Evolutionary conservation across 2,797 vertebrate species (phyloP).

Genomic region (Cirrhinus molitorella): DNA sequence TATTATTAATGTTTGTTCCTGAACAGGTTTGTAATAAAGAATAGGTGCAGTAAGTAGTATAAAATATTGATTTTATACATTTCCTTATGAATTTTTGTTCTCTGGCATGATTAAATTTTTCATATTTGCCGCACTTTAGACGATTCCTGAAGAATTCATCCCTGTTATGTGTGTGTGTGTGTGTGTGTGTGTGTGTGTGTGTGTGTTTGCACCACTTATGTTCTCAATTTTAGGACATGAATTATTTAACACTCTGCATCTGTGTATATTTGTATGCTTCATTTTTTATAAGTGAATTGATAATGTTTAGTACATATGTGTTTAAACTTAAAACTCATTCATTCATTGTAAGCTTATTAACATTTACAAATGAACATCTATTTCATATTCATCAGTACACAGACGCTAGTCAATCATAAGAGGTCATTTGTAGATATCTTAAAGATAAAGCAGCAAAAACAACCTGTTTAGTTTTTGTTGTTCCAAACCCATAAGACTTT

Average conservation of each 20-base stretch:
- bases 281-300: slow-evolving; percentile 21
- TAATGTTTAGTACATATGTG: slow-evolving; percentile 54
- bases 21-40: slow-evolving; percentile 98
- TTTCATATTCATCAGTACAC: not conserved
- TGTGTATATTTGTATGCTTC: slow-evolving; percentile 32
- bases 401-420: not conserved
- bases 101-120: slow-evolving; percentile 95
- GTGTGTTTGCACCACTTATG: slow-evolving; percentile 74
- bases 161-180: slow-evolving; percentile 74
- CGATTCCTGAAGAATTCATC: slow-evolving; percentile 80
- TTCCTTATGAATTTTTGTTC: slow-evolving; percentile 98
- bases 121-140: slow-evolving; percentile 89
- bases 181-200: no score
- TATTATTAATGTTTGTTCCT: slow-evolving; percentile 94
- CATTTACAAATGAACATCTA: not conserved
- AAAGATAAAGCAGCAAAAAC: slow-evolving; percentile 56
- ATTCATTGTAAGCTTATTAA: no score
- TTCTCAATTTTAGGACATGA: slow-evolving; percentile 75
- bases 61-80: slow-evolving; percentile 99
- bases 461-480: not conserved
- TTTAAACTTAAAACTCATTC: no score
- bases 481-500: not conserved
- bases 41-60: slow-evolving; percentile 95
- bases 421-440: not conserved
- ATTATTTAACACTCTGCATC: slow-evolving; percentile 71